A percentile compares a stretch with the other conserved stretches of the same genome.
Conservation (phyloP, 2,888 invertebrate genomes). For the Macroteleia sp. region DNA sequence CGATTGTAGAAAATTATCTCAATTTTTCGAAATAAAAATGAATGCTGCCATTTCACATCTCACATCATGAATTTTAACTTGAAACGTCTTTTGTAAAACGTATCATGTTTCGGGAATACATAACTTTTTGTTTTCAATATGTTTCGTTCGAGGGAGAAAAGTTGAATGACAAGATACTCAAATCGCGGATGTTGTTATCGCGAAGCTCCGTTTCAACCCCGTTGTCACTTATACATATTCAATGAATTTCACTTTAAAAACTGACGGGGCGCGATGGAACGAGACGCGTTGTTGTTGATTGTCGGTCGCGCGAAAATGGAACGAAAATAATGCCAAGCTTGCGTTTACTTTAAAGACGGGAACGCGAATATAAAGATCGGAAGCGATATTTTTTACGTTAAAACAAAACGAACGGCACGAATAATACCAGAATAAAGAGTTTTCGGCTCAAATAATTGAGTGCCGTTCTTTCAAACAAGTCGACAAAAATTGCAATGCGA, state of each 20-base stretch:
- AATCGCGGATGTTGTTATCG: slow-evolving; percentile 52
- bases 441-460: slow-evolving; percentile 39
- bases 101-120: slow-evolving; percentile 10
- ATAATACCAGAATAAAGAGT: slow-evolving; percentile 1
- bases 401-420: slow-evolving; percentile 11
- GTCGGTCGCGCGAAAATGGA: slow-evolving; percentile 29
- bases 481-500: not conserved
- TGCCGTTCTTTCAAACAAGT: slow-evolving; percentile 1
- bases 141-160: slow-evolving; percentile 20
- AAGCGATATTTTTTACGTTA: slow-evolving; percentile 22
- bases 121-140: slow-evolving; percentile 9
- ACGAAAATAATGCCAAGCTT: slow-evolving; percentile 31
- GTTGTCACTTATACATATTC: slow-evolving; percentile 55
- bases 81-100: slow-evolving; percentile 25
- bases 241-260: slow-evolving; percentile 48
- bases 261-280: slow-evolving; percentile 20
- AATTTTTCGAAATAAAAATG: too few species aligned
- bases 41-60: slow-evolving; percentile 11
- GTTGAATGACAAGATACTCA: slow-evolving; percentile 50
- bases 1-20: too few species aligned
- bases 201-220: slow-evolving; percentile 13
- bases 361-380: slow-evolving; percentile 5
- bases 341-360: slow-evolving; percentile 18
- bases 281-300: slow-evolving; percentile 16
- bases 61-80: slow-evolving; percentile 26